phyloP scores from a whole-genome alignment of 2,113 vertebrate genomes.

The Tor tambroides region DNA sequence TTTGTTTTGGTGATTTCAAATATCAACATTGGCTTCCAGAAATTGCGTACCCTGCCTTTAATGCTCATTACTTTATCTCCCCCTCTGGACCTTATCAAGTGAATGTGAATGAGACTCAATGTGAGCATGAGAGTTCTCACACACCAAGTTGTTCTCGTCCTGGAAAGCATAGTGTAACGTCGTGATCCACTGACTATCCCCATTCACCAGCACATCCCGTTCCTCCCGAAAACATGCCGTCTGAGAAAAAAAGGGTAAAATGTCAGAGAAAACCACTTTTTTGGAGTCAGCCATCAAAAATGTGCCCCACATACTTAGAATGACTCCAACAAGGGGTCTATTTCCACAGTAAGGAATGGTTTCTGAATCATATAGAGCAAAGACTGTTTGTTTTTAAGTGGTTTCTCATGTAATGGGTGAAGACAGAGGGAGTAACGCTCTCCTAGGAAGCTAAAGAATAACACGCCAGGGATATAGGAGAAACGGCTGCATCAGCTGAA shows the following conservation, averaged over 20 bases:
- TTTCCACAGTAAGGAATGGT: background rate
- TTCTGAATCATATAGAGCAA: background rate
- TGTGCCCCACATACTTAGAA: background rate
- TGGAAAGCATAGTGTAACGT: conserved; percentile 98
- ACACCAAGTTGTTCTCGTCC: conserved; percentile 96
- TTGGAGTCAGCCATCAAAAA: conserved; percentile 6
- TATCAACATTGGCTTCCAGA: no score
- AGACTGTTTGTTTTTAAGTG: conserved; percentile 33
- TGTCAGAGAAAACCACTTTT: conserved; percentile 14
- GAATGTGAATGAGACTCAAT: background rate
- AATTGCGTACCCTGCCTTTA: no score
- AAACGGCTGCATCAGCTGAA: conserved; percentile 11
- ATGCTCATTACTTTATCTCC: conserved; percentile 22
- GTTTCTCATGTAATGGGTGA: conserved; percentile 51
- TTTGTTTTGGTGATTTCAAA: no score
- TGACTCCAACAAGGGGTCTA: background rate
- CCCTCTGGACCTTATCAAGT: background rate
- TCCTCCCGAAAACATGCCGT: conserved; percentile 99
- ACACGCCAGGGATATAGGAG: background rate
- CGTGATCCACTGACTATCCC: conserved; percentile 98
- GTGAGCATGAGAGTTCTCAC: conserved; percentile 36
- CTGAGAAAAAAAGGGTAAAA: conserved; percentile 69
- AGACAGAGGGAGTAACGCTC: conserved; percentile 18
- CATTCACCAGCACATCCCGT: conserved; percentile 94
- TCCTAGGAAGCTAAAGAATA: background rate